Base-by-base conservation (phyloP, 2,888 invertebrate species). In the Diarsia rubi region DNA sequence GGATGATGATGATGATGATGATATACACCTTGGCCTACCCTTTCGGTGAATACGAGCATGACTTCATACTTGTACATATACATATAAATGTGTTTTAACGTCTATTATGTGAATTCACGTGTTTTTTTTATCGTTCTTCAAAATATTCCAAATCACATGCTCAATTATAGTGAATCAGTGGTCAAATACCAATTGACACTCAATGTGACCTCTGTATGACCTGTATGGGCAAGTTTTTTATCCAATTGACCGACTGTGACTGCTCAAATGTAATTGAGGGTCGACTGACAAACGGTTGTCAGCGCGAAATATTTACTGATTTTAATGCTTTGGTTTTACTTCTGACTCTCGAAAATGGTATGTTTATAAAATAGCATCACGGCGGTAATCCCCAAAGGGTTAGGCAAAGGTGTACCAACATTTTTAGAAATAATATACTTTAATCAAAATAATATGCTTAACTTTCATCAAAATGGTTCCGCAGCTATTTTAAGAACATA, bases 111-210 rank as follows among this genome's bases (percentile, higher is more conserved):
- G 37, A 37, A 37, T 37, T 37, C 37, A 37, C 8, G 37, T 37
- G 37, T 37, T 14, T 44, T 16, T 9, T 27, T 59, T 64, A 24
- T 8, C 16, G 27, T 65, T 65, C n/a, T 42, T 21, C 9, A 47
- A 31, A 67, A 27, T 11, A 47, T 57, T 62, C 42, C 57, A 52
- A 52, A 81, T 67, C 11, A 64, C 5, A 24, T 31, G 31, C 5
- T 11, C 31, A 67, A 64, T 54, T 6, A 31, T n/a, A 45, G 64
- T 21, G 24, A 64, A 69, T 47, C 75, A 59, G 12, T 75, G 81
- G 65, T 81, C 76, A 80, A 80, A 68, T 75, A 70, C 75, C 76
- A 81, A 81, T 80, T 80, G 81, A 80, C 80, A 60, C 11, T 63
- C 52, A 74, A 79, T 57, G 27, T 27, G 24, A 27, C 66, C 69